Conservation (phyloP, 2,888 invertebrate genomes). For the Ormyrus pomaceus region DNA sequence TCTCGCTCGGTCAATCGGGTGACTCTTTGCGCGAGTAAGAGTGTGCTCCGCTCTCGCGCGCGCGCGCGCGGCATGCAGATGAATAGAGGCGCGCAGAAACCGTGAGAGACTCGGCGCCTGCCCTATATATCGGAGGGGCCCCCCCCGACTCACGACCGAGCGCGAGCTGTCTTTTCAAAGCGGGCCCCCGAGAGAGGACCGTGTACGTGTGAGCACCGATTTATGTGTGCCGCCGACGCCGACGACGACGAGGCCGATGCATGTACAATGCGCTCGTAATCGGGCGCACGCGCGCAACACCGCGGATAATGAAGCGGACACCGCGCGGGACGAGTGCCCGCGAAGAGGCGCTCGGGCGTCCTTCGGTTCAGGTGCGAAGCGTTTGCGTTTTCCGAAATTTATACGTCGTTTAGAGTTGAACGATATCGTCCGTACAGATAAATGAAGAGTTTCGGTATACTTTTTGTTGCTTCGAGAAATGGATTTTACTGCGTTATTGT, state of each 20-base stretch:
- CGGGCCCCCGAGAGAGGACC: not conserved
- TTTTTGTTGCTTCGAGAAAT: no score
- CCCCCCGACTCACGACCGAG: no score
- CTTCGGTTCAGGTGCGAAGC: no score
- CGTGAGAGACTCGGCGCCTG: conserved; percentile 71
- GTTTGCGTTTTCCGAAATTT: no score
- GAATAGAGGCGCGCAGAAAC: conserved; percentile 73
- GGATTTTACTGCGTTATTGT: no score
- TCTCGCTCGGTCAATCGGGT: not conserved
- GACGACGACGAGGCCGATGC: not conserved
- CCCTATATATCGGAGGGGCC: conserved; percentile 54
- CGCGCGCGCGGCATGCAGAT: conserved; percentile 69
- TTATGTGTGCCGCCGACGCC: conserved; percentile 31
- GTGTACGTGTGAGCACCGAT: not conserved
- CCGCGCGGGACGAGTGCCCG: no score
- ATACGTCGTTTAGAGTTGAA: no score
- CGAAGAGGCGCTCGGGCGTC: no score
- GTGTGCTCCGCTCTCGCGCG: conserved; percentile 31
- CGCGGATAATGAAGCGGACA: not conserved
- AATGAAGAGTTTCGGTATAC: no score
- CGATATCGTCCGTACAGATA: no score
- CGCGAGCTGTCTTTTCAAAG: not conserved
- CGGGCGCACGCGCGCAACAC: conserved; percentile 53
- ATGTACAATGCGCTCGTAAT: conserved; percentile 49
- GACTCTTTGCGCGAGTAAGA: conserved; percentile 40